These are phyloP conservation scores for Drosophila pruinosa DNA, from an alignment of 1,140 invertebrate genomes.

Conservation along the genomic window DNA sequence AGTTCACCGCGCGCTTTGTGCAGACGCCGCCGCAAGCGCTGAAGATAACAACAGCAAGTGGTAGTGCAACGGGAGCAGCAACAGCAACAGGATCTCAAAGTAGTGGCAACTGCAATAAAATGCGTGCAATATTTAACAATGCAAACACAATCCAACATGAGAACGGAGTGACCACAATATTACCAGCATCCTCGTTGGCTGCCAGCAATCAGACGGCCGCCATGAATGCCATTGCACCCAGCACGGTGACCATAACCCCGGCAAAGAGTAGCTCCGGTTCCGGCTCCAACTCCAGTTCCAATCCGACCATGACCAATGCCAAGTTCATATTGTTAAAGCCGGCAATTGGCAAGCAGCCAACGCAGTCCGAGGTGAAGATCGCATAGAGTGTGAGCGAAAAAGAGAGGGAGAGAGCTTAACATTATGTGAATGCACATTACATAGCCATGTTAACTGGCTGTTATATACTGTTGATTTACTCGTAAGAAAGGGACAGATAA, in stretches of 20 bases:
- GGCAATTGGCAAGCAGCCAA: slow-evolving; percentile 15
- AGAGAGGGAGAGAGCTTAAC: slow-evolving; percentile 8
- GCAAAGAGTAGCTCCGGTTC: too few relatives aligned
- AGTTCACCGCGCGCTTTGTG: slow-evolving; percentile 70
- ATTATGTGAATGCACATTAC: slow-evolving; percentile 22
- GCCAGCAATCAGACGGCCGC: slow-evolving; percentile 71
- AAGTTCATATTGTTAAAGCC: slow-evolving; percentile 68
- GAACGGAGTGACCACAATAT: slow-evolving; percentile 76
- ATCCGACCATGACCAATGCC: not conserved
- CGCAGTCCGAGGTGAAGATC: slow-evolving; percentile 52
- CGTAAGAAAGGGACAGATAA: not conserved
- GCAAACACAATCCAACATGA: slow-evolving; percentile 75
- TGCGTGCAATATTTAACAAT: slow-evolving; percentile 78
- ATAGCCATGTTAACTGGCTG: slow-evolving; percentile 44
- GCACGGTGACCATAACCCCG: slow-evolving; percentile 78
- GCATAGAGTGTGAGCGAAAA: slow-evolving; percentile 16
- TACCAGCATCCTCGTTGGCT: slow-evolving; percentile 74
- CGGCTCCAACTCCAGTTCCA: too few relatives aligned
- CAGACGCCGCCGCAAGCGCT: slow-evolving; percentile 28
- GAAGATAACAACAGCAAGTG: slow-evolving; percentile 22
- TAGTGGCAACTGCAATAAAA: slow-evolving; percentile 55
- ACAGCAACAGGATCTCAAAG: slow-evolving; percentile 59
- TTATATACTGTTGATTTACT: slow-evolving; percentile 37
- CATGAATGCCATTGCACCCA: slow-evolving; percentile 76
- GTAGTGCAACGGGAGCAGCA: slow-evolving; percentile 4